Percentiles rank a stretch among this genome's conserved stretches.
Conservation (phyloP, 2,888 invertebrate genomes). For the Cryptus viduatorius region DNA sequence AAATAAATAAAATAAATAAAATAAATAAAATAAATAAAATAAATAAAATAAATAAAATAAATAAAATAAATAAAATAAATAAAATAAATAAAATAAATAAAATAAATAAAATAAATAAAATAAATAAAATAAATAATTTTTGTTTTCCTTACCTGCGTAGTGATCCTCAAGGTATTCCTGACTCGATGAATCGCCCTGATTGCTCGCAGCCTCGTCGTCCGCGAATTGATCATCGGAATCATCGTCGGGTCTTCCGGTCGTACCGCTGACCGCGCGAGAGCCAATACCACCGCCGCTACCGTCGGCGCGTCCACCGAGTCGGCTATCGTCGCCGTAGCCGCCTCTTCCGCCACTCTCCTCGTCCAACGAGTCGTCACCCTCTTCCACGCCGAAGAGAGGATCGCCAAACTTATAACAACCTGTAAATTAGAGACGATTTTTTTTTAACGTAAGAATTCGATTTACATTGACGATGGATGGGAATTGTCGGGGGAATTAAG, state of each 20-base stretch:
- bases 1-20: conserved; percentile 33
- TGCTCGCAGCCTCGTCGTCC: conserved; percentile 87
- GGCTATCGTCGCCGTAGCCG: conserved; percentile 58
- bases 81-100: conserved; percentile 14
- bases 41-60: too few species aligned
- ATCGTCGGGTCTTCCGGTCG: conserved; percentile 79
- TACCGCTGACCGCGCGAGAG: conserved; percentile 32
- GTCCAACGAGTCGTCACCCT: conserved; percentile 91
- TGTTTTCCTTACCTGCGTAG: conserved; percentile 79
- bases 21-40: neutral
- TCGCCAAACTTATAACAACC: conserved; percentile 90
- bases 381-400: conserved; percentile 86
- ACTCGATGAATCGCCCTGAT: conserved; percentile 86
- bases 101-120: conserved; percentile 1
- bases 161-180: conserved; percentile 86
- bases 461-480: neutral
- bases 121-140: conserved; percentile 46
- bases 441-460: neutral
- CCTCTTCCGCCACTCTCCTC: conserved; percentile 88
- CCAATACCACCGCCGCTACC: conserved; percentile 59
- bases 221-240: conserved; percentile 87
- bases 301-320: conserved; percentile 54
- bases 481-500: too few species aligned
- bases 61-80: neutral
- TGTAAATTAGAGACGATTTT: conserved; percentile 73